Evolutionary conservation across 2,888 invertebrate species (phyloP).

Genomic region (Megaustenia siamemsis): DNA sequence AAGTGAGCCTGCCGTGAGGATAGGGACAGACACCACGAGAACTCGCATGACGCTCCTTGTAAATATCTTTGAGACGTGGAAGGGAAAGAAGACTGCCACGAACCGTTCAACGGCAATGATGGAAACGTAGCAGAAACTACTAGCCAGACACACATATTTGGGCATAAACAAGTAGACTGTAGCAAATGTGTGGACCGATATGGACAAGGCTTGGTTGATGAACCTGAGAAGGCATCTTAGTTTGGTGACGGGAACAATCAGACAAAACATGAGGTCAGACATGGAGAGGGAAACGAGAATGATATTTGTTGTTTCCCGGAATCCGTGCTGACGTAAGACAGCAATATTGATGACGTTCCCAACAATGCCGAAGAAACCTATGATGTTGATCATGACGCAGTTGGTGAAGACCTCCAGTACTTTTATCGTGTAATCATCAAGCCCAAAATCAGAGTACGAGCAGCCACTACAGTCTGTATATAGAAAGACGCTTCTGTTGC

Average conservation of each 20-base stretch:
- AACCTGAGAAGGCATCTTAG: background rate
- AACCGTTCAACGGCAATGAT: conserved; percentile 37
- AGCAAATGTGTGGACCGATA: conserved; percentile 14
- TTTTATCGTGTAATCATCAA: background rate
- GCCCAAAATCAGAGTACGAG: too few relatives aligned
- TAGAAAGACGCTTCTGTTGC: too few relatives aligned
- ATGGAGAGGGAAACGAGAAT: conserved; percentile 22
- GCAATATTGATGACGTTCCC: conserved; percentile 33
- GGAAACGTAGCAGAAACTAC: conserved; percentile 14
- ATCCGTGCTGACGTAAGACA: conserved; percentile 28
- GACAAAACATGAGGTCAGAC: conserved; percentile 27
- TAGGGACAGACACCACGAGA: background rate
- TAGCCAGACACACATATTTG: conserved; percentile 31
- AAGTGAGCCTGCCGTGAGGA: background rate
- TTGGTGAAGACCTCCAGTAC: conserved; percentile 23
- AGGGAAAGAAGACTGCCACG: conserved; percentile 27
- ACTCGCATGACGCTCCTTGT: background rate
- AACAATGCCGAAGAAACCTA: conserved; percentile 24
- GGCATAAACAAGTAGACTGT: conserved; percentile 29
- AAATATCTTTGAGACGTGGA: conserved; percentile 19
- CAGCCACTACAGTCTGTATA: too few relatives aligned
- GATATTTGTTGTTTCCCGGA: conserved; percentile 28
- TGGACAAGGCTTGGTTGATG: background rate
- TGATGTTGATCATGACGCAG: conserved; percentile 9
- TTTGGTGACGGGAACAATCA: background rate